Evolutionary conservation across 2,888 invertebrate genomes (phyloP), one percentile per base, ranked within the genome.

Genomic region (Boloria selene): DNA sequence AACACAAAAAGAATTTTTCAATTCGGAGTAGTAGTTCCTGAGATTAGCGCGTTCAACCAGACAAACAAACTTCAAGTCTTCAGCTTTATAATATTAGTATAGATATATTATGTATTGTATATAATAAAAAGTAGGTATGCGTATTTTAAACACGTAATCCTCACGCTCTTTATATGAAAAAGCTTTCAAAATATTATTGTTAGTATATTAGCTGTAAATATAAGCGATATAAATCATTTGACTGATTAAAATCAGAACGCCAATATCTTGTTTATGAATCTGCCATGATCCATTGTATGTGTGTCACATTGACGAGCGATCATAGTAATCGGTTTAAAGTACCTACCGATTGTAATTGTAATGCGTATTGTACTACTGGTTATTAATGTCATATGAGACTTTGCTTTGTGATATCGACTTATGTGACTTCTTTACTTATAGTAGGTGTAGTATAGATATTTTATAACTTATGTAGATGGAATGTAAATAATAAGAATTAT

Each of bases 241-340:
- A 73, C 79, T 72, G 86, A 87, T 88, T 82, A 81, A 77, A 84
- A 88, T 88, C 87, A 69, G 73, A 74, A 69, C 75, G 70, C 68
- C 80, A 81, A 83, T 87, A 86, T 86, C 86, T 85, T 79, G 82
- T 79, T 84, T 78, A 83, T 85, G 84, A 86, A 85, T 87, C 86
- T 81, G 75, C 80, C 78, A 80, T 81, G 78, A 85, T 80, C 82
- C 82, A 88, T 90, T 90, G 85, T 88, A 79, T 75, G 73, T 77
- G 78, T 83, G 86, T 87, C 88, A 82, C 75, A 81, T 78, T 84
- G 86, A 90, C 86, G 83, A 83, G 74, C 82, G 84, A 86, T 88
- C 88, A 85, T 73, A 80, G 79, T 90, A 91, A 90, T 90, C 90
- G 89, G 87, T 88, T 90, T 90, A 90, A 81, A 77, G 79, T 87